A percentile compares a stretch with the other conserved stretches of the same genome.
These are phyloP conservation scores for Sebastes wilsoni DNA, from an alignment of 2,797 vertebrate genomes.

Conservation along the genomic window DNA sequence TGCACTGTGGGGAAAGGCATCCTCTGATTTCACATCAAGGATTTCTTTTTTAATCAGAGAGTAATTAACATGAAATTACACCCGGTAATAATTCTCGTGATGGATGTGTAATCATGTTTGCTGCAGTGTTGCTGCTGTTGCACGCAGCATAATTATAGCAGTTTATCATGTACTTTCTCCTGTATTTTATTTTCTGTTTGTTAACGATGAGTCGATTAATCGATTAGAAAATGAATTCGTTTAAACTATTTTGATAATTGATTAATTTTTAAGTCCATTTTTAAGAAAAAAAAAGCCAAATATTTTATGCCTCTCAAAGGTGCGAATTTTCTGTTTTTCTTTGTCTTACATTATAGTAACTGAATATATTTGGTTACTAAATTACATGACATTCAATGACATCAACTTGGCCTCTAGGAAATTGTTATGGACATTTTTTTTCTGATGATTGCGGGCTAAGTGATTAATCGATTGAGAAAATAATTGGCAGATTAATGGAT, in stretches of 20 bases:
- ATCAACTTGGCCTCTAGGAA: not conserved
- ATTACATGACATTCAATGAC: not conserved
- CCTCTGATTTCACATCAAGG: slow-evolving; percentile 39
- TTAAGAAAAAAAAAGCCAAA: not conserved
- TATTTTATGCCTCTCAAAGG: not conserved
- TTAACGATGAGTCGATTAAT: not conserved
- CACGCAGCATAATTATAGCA: not conserved
- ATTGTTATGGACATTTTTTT: accelerated
- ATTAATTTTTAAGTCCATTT: not conserved
- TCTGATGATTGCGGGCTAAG: not conserved
- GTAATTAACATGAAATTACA: slow-evolving; percentile 50
- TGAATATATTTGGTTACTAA: not conserved
- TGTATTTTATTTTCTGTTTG: not conserved
- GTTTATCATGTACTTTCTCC: not conserved
- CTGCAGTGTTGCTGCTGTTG: slow-evolving; percentile 28
- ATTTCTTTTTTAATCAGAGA: slow-evolving; percentile 27
- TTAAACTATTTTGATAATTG: not conserved
- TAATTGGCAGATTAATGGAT: not conserved
- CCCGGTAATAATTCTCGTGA: slow-evolving; percentile 12
- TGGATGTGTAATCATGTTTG: slow-evolving; percentile 19
- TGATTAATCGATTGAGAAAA: not conserved
- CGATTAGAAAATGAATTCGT: not conserved
- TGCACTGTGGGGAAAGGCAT: slow-evolving; percentile 31
- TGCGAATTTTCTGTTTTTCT: not conserved
- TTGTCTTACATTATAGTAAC: not conserved